Conservation (phyloP, 2,888 invertebrate genomes). For the Agonopterix subpropinquella region DNA sequence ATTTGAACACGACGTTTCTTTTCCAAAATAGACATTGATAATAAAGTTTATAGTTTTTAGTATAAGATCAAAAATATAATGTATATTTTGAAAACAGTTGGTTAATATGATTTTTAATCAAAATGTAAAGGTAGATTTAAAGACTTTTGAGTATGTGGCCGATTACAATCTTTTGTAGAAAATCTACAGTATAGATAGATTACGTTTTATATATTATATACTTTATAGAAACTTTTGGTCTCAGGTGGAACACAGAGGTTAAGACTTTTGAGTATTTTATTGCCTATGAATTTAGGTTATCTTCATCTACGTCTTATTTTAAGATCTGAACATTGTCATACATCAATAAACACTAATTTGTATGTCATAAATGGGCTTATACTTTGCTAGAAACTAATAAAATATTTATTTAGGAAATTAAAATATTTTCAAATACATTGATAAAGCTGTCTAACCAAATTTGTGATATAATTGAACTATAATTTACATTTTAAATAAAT, state of each 20-base stretch:
- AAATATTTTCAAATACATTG: constrained; percentile 2
- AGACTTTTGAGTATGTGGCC: constrained; percentile 1
- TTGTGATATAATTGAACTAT: too few relatives aligned
- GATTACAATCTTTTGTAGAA: constrained; percentile 19
- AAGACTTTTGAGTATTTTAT: constrained; percentile 9
- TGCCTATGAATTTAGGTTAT: background rate
- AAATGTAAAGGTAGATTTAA: too few relatives aligned
- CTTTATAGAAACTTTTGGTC: constrained; percentile 28
- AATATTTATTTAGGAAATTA: background rate
- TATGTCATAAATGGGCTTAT: too few relatives aligned
- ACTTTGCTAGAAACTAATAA: too few relatives aligned
- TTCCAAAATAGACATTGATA: background rate
- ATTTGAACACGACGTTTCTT: constrained; percentile 23
- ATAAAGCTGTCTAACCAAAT: constrained; percentile 36
- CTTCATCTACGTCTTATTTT: constrained; percentile 1
- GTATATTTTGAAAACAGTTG: background rate
- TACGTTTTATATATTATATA: constrained; percentile 9
- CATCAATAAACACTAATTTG: too few relatives aligned
- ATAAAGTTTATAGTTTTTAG: background rate
- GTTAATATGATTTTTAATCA: too few relatives aligned
- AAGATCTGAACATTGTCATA: background rate
- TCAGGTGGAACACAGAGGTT: constrained; percentile 31
- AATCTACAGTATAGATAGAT: constrained; percentile 39
- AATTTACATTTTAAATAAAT: constrained; percentile 18
- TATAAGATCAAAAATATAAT: constrained; percentile 1